A percentile compares a stretch with the other conserved stretches of the same genome.
Conservation (phyloP, 2,888 invertebrate species). For the Kryphioiulus occultus region DNA sequence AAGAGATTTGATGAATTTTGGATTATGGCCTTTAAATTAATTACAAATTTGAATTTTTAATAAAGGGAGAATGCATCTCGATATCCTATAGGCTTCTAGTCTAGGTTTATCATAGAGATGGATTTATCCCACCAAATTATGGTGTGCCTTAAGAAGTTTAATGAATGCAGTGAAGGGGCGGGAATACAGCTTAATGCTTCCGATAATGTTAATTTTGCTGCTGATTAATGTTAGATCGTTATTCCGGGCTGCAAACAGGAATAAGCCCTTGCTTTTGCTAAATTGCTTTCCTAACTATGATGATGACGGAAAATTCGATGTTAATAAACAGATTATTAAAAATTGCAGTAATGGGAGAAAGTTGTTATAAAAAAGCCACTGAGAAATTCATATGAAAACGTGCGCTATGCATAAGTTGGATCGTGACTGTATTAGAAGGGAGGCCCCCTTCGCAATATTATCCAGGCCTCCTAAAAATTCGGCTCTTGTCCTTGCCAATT, state of each 20-base stretch:
- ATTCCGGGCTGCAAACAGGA: constrained; percentile 28
- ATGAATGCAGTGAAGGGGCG: background rate
- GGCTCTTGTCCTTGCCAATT: constrained; percentile 11
- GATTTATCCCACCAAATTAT: background rate
- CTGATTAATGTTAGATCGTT: constrained; percentile 35
- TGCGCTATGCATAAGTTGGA: background rate
- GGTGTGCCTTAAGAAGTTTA: background rate
- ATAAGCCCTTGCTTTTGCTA: background rate
- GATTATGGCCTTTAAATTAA: background rate
- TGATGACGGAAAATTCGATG: constrained; percentile 36
- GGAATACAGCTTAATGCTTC: background rate
- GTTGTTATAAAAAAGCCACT: background rate
- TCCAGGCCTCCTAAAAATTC: background rate
- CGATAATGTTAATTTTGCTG: constrained; percentile 32
- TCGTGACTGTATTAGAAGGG: background rate
- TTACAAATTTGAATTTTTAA: background rate
- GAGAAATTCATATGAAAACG: background rate
- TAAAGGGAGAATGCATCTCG: background rate
- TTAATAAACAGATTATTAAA: constrained; percentile 38
- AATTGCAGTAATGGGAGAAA: constrained; percentile 22
- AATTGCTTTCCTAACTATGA: constrained; percentile 30
- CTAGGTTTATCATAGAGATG: background rate
- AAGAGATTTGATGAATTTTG: background rate
- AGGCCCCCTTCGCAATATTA: background rate
- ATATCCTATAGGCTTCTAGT: background rate